These are phyloP conservation scores for Drosophila antonietae DNA, from an alignment of 2,888 invertebrate species.

Conservation along the genomic window DNA sequence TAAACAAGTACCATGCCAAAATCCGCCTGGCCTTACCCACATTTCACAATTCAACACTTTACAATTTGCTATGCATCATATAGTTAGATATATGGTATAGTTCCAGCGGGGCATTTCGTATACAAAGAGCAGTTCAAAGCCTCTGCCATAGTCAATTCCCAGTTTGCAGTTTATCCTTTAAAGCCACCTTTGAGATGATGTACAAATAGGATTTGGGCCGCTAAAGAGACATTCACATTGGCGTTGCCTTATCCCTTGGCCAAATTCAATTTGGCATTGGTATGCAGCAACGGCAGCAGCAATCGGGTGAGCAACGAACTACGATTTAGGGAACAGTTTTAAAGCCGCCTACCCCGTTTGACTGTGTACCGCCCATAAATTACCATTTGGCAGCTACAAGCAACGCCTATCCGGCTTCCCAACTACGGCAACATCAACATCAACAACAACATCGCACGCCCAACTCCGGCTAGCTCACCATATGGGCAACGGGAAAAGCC, in stretches of 20 bases:
- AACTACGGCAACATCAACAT: constrained; percentile 15
- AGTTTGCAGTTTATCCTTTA: constrained; percentile 12
- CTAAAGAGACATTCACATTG: constrained; percentile 8
- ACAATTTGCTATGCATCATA: constrained; percentile 4
- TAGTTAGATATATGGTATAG: not conserved
- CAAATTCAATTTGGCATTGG: constrained; percentile 33
- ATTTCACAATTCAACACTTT: not conserved
- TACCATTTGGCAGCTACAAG: constrained; percentile 72
- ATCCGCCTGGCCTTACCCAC: not conserved
- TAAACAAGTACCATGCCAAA: not conserved
- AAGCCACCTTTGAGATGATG: constrained; percentile 11
- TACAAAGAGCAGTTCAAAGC: not conserved
- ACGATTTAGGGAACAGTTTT: constrained; percentile 65
- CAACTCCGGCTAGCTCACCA: constrained; percentile 23
- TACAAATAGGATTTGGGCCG: constrained; percentile 4
- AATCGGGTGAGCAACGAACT: constrained; percentile 17
- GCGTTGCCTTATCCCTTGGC: constrained; percentile 8
- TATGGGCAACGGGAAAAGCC: constrained; percentile 42
- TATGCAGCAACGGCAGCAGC: constrained; percentile 18
- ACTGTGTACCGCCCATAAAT: constrained; percentile 71
- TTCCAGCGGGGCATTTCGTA: not conserved
- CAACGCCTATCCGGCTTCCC: constrained; percentile 54
- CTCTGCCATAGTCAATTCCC: constrained; percentile 7
- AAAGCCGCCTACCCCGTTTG: constrained; percentile 72
- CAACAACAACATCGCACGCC: constrained; percentile 10